A percentile compares a stretch with the other conserved stretches of the same genome.
Evolutionary conservation across 2,888 invertebrate genomes (phyloP).

Genomic region (Drosophila niveifrons): DNA sequence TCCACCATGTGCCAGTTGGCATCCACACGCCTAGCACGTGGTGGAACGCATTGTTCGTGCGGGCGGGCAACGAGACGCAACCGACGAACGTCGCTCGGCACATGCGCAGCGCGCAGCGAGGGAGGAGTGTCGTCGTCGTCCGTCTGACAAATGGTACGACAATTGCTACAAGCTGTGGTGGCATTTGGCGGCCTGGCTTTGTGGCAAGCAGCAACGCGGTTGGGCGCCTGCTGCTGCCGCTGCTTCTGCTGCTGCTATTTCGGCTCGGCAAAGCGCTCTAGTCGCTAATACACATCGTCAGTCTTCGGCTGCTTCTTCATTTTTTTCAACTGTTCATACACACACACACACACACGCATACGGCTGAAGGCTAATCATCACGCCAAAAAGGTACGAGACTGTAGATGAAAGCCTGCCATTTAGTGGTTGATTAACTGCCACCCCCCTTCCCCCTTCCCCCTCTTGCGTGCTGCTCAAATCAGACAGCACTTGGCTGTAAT

Average conservation of each 20-base stretch:
- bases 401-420: conserved; percentile 56
- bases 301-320: conserved; percentile 19
- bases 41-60: conserved; percentile 68
- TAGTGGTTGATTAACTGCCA: conserved; percentile 71
- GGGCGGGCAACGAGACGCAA: conserved; percentile 29
- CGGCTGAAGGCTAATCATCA: conserved; percentile 59
- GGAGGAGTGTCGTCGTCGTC: conserved; percentile 82
- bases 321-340: conserved; percentile 25
- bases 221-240: conserved; percentile 46
- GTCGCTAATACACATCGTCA: not conserved
- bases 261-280: conserved; percentile 20
- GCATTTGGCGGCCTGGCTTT: conserved; percentile 70
- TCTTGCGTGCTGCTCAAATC: not conserved
- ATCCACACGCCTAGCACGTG: conserved; percentile 72
- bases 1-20: conserved; percentile 81
- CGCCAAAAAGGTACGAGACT: conserved; percentile 32
- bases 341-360: not conserved
- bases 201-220: conserved; percentile 59
- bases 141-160: conserved; percentile 85
- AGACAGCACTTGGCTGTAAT: not conserved
- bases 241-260: conserved; percentile 7
- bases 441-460: not conserved
- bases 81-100: conserved; percentile 47
- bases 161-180: conserved; percentile 83
- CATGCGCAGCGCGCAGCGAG: conserved; percentile 79